phyloP scores from a whole-genome alignment of 2,113 vertebrate genomes.

The Struthidea cinerea region DNA sequence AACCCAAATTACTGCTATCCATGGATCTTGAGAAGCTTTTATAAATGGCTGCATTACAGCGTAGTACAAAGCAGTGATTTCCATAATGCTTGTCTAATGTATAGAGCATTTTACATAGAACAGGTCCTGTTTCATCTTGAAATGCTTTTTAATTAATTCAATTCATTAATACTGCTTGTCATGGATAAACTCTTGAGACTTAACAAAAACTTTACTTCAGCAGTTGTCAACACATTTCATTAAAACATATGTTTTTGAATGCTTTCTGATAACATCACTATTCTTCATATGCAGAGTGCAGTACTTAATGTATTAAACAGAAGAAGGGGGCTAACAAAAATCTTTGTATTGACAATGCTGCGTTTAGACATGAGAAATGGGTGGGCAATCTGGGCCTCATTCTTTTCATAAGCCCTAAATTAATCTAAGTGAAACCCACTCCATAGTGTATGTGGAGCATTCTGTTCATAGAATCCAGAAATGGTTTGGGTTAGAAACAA shows the following conservation, averaged over 20 bases:
- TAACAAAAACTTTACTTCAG: slow-evolving; percentile 71
- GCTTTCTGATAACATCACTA: slow-evolving; percentile 50
- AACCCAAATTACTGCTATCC: slow-evolving; percentile 67
- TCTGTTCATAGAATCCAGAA: background rate
- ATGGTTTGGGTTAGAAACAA: background rate
- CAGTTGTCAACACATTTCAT: slow-evolving; percentile 72
- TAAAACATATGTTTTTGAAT: slow-evolving; percentile 66
- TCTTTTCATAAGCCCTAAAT: background rate
- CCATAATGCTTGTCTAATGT: slow-evolving; percentile 77
- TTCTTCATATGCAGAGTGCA: slow-evolving; percentile 63
- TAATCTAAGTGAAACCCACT: background rate
- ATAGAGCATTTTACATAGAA: slow-evolving; percentile 69
- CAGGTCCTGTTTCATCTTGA: slow-evolving; percentile 71
- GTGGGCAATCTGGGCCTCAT: background rate
- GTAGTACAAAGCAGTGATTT: slow-evolving; percentile 71
- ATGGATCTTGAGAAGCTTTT: slow-evolving; percentile 69
- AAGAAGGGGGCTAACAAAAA: background rate
- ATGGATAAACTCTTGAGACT: slow-evolving; percentile 74
- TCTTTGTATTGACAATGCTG: background rate
- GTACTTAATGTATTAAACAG: slow-evolving; percentile 68
- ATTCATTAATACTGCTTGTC: slow-evolving; percentile 74
- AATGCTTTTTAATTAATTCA: slow-evolving; percentile 78
- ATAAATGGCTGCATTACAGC: slow-evolving; percentile 71
- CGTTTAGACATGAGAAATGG: background rate
- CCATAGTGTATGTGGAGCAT: accelerated